These are phyloP conservation scores for Ceratoteleas bidentatus DNA, from an alignment of 1,140 invertebrate genomes.

Conservation along the genomic window DNA sequence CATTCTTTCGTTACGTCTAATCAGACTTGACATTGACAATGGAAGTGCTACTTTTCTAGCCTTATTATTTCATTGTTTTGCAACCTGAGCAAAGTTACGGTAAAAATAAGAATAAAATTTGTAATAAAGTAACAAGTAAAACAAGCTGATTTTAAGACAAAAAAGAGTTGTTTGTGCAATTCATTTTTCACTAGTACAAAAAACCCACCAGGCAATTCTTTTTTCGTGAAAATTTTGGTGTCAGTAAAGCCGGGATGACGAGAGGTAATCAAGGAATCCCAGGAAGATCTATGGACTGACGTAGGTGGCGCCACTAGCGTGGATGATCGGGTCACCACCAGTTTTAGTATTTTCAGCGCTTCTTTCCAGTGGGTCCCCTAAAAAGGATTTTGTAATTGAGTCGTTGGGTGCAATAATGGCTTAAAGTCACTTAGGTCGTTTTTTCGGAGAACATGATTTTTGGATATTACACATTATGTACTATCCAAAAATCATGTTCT, in stretches of 20 bases:
- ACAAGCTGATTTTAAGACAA: too few species aligned
- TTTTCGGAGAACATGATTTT: too few species aligned
- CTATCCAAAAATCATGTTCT: too few species aligned
- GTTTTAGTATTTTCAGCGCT: constrained; percentile 96
- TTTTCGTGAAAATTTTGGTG: constrained; percentile 88
- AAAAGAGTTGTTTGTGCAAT: neutral
- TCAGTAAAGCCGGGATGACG: constrained; percentile 88
- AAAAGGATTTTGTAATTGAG: too few species aligned
- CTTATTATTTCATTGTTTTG: constrained; percentile 75
- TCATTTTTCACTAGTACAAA: too few species aligned
- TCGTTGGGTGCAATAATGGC: too few species aligned
- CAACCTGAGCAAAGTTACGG: constrained; percentile 72
- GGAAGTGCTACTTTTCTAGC: constrained; percentile 67
- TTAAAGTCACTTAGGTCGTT: too few species aligned
- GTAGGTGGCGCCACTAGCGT: constrained; percentile 87
- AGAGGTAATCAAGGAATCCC: constrained; percentile 82
- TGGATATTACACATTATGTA: too few species aligned
- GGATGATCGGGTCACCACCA: constrained; percentile 97
- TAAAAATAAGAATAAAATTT: constrained; percentile 9
- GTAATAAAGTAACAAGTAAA: too few species aligned
- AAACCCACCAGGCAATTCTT: constrained; percentile 89
- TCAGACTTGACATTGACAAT: constrained; percentile 7
- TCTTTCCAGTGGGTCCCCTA: constrained; percentile 95
- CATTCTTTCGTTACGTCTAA: constrained; percentile 11
- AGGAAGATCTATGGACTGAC: constrained; percentile 83